Conservation (phyloP, 2,888 invertebrate species). For the Patella ulyssiponensis region DNA sequence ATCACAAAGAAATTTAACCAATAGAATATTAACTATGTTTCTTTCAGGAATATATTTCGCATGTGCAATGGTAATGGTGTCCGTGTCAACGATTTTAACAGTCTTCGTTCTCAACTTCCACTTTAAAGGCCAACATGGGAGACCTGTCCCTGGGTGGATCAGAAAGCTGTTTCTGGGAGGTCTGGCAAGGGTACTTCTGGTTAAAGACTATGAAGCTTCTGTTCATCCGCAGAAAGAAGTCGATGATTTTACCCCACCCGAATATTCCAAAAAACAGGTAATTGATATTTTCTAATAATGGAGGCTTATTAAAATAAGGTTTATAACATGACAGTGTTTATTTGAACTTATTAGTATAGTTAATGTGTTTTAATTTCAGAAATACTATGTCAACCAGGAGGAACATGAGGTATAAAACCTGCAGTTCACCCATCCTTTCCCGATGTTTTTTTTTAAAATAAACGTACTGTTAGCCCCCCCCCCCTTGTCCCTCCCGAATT, state of each 20-base stretch:
- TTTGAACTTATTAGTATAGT: no score
- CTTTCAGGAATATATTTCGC: constrained; percentile 49
- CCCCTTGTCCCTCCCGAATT: no score
- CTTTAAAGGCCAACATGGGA: constrained; percentile 47
- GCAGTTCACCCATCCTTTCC: no score
- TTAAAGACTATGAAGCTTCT: constrained; percentile 11
- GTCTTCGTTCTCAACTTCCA: constrained; percentile 50
- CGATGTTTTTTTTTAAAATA: no score
- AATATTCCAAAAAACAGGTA: neutral
- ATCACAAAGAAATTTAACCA: neutral
- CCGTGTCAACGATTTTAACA: constrained; percentile 45
- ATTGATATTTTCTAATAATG: neutral
- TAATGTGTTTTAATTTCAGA: no score
- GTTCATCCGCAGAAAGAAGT: constrained; percentile 16
- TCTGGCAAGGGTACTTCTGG: constrained; percentile 37
- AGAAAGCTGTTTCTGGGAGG: constrained; percentile 40
- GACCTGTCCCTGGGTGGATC: constrained; percentile 42
- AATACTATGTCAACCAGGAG: no score
- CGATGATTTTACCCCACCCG: neutral
- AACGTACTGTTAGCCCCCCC: no score
- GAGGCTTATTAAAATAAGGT: no score
- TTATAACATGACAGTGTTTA: no score
- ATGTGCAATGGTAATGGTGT: constrained; percentile 45
- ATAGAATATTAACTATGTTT: neutral
- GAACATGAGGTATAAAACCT: no score